These are phyloP conservation scores for Clamator glandarius DNA, from an alignment of 2,797 vertebrate species.

Conservation along the genomic window DNA sequence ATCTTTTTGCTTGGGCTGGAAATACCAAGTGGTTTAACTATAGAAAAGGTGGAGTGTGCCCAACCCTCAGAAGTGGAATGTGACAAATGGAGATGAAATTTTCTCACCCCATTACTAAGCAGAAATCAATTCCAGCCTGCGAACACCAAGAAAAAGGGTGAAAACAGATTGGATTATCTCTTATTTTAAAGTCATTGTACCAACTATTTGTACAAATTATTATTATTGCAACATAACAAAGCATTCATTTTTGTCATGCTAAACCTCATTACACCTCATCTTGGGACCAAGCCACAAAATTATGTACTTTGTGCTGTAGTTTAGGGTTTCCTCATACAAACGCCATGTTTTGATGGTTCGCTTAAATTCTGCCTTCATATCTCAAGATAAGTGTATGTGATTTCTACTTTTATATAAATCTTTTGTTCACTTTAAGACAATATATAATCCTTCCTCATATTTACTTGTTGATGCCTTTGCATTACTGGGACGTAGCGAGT, in stretches of 20 bases:
- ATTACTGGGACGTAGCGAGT: rapidly evolving
- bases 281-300: not conserved
- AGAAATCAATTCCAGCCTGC: not conserved
- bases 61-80: not conserved
- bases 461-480: not conserved
- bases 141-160: not conserved
- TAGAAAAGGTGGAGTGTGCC: not conserved
- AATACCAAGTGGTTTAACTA: not conserved
- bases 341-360: not conserved
- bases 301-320: rapidly evolving
- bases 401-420: not conserved
- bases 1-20: not conserved
- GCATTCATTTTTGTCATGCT: not conserved
- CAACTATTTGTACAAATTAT: not conserved
- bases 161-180: not conserved
- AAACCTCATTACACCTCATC: not conserved
- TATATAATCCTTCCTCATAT: rapidly evolving
- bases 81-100: not conserved
- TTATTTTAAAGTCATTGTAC: not conserved
- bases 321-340: not conserved
- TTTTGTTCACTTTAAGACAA: not conserved
- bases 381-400: not conserved
- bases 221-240: not conserved
- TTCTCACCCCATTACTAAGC: not conserved
- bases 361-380: not conserved